Evolutionary conservation across 2,888 invertebrate species (phyloP).

Genomic region (Rhopalosiphum nymphaeae): DNA sequence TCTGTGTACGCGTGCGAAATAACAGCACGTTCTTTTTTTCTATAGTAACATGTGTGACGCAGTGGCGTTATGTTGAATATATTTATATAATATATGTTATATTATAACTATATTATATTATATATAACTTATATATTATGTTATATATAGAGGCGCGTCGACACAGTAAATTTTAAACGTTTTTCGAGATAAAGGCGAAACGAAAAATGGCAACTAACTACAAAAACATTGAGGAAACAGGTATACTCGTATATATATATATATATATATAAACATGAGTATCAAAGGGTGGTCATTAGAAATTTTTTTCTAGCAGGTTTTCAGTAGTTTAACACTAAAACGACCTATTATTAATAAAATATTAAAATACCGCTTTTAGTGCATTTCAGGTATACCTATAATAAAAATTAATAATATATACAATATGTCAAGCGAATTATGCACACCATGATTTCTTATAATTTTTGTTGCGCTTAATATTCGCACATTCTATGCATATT

Average conservation of each 20-base stretch:
- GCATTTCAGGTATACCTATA: not conserved
- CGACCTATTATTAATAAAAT: not conserved
- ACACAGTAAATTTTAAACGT: not conserved
- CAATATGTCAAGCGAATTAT: not conserved
- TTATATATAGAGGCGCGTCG: not conserved
- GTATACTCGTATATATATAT: not conserved
- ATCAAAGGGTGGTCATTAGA: not conserved
- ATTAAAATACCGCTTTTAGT: not conserved
- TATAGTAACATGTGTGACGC: not conserved
- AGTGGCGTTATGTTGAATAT: not conserved
- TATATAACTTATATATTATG: too few species aligned
- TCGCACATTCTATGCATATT: not conserved
- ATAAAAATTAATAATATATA: not conserved
- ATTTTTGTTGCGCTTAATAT: not conserved
- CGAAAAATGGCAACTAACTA: not conserved
- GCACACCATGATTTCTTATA: not conserved
- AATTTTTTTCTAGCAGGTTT: not conserved
- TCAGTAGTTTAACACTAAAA: not conserved
- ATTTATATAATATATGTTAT: not conserved
- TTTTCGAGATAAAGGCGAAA: not conserved
- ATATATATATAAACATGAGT: not conserved
- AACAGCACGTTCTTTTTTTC: conserved; percentile 5
- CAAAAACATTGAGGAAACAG: not conserved
- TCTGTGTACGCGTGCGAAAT: not conserved
- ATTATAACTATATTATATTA: too few species aligned